These are phyloP conservation scores for Sphaeridia pumilis DNA, from an alignment of 2,888 invertebrate genomes.

Conservation along the genomic window DNA sequence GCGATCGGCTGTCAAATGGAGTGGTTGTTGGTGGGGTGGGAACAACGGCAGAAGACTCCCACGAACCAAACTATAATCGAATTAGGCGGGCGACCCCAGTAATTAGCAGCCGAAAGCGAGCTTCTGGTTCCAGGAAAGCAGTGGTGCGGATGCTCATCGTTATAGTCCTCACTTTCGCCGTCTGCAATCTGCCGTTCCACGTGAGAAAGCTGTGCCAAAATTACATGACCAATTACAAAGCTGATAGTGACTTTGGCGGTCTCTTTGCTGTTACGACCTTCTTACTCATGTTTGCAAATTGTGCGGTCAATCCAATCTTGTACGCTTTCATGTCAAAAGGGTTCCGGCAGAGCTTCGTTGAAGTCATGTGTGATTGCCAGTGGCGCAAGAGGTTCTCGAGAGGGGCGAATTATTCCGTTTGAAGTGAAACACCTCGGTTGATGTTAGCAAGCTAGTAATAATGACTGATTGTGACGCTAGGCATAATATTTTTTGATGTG, in stretches of 20 bases:
- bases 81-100: neutral
- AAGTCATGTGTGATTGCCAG: constrained; percentile 4
- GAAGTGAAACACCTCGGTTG: no score
- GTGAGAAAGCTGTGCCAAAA: constrained; percentile 78
- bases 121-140: constrained; percentile 64
- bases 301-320: constrained; percentile 76
- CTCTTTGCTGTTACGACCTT: constrained; percentile 74
- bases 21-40: neutral
- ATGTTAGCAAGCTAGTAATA: no score
- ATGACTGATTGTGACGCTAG: no score
- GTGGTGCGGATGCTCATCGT: constrained; percentile 82
- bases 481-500: no score
- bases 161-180: constrained; percentile 74
- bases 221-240: constrained; percentile 59
- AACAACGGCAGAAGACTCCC: neutral
- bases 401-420: neutral
- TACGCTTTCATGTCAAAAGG: constrained; percentile 76
- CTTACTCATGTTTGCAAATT: constrained; percentile 77
- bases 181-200: constrained; percentile 82
- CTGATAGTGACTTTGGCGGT: constrained; percentile 60
- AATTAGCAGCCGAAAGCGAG: constrained; percentile 37
- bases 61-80: no score
- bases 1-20: neutral
- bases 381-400: neutral
- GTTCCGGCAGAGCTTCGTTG: constrained; percentile 64